Base-by-base conservation (phyloP, 2,888 invertebrate genomes). In the Synergus itoensis region DNA sequence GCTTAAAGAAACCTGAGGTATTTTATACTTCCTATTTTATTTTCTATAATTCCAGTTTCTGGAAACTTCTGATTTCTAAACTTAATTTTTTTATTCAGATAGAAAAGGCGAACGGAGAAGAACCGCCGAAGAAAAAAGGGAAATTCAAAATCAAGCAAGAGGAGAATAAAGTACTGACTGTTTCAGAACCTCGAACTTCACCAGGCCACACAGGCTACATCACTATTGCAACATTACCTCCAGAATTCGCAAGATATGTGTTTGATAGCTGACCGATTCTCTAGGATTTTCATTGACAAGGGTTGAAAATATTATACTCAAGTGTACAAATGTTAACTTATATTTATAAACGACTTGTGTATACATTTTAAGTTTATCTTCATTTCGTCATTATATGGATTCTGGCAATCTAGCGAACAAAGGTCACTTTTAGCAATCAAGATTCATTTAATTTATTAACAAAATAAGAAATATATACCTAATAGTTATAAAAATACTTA, bases 201-300 rank as follows among this genome's bases (percentile, higher is more conserved):
- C 96, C 98, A 0, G 99, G 99, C 0, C 99, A 99, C 92, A 99
- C 99, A 9, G 99, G 99, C 4, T 99, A 97, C 93, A 94, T 99
- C 83, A 99, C 99, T 18, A 97, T 98, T 90, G 99, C 98, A 5
- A 97, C 98, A 0, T 93, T 98, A 76, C 97, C 96, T 12, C 96
- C 96, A 0, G 81, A 92, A 12, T 94, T 93, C 93, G 89, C 93
- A 85, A 92, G 94, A 84, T 64, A 84, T 81, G 41, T 78, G 63
- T 80, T 77, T 18, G 76, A 84, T 12, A 80, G 77, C 76, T 77
- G 78, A 80, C 77, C 18, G n/a, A 36, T 14, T 77, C 40, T 43
- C 12, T 14, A 43, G 43, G 5, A 43, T 14, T 21, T 67, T 4
- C 9, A 73, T 11, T 11, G 5, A 73, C n/a, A 53, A 60, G n/a